A percentile compares a stretch with the other conserved stretches of the same genome.
Evolutionary conservation across 2,797 vertebrate species (phyloP).

Genomic region (Cossypha niveicapilla): DNA sequence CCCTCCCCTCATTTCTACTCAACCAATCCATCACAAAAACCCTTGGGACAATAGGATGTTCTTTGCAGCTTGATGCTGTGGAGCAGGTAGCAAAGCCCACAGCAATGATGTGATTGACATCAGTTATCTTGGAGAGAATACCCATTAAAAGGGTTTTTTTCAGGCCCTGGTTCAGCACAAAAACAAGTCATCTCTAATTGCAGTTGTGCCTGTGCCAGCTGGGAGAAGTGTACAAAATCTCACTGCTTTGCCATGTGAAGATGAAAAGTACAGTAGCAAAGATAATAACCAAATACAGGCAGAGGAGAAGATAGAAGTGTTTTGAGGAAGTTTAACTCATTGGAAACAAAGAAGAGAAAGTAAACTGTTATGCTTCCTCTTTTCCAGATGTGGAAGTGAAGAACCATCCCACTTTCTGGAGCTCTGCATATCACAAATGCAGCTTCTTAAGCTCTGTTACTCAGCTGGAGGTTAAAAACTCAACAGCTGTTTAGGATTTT

Average conservation of each 20-base stretch:
- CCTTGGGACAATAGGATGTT: conserved; percentile 12
- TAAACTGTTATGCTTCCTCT: background rate
- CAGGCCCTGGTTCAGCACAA: background rate
- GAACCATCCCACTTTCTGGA: background rate
- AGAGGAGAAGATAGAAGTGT: background rate
- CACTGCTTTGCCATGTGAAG: background rate
- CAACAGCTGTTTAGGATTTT: background rate
- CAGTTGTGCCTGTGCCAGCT: background rate
- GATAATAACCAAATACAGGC: background rate
- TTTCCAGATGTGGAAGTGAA: background rate
- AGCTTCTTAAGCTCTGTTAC: background rate
- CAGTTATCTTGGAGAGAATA: conserved; percentile 41
- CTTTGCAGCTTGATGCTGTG: conserved; percentile 24
- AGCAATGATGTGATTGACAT: conserved; percentile 16
- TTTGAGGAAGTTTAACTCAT: background rate
- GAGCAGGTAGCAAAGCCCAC: conserved; percentile 29
- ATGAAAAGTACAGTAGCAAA: background rate
- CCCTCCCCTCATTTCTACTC: background rate
- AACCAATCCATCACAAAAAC: background rate
- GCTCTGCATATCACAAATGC: background rate
- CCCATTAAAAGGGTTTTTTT: background rate
- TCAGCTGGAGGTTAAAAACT: conserved; percentile 19
- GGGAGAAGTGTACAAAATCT: background rate
- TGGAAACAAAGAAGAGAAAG: background rate
- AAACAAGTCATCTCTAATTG: background rate